Conservation (phyloP, 1,140 invertebrate species). For the Bombus huntii region DNA sequence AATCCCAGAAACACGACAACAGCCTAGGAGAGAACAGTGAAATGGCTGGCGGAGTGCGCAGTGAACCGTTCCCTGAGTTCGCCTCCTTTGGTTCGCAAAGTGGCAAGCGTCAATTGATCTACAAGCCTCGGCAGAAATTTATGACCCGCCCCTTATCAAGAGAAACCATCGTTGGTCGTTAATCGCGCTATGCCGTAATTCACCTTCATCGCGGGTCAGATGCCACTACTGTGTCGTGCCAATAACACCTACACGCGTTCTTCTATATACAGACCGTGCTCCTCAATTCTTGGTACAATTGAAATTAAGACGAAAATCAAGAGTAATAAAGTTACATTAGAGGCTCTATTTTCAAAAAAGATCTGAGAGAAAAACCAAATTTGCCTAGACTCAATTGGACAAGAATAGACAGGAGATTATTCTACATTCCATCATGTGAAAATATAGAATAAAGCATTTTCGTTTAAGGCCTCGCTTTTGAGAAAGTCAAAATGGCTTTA, state of each 20-base stretch:
- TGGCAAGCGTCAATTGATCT: conserved; percentile 25
- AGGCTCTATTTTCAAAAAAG: no score
- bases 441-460: no score
- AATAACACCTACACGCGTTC: not conserved
- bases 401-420: no score
- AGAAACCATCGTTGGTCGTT: conserved; percentile 39
- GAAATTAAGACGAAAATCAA: not conserved
- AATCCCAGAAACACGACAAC: conserved; percentile 40
- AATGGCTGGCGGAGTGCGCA: not conserved
- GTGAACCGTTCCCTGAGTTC: no score
- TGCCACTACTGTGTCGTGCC: conserved; percentile 8
- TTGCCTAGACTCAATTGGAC: no score
- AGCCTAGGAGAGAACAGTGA: not conserved
- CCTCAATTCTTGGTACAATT: not conserved
- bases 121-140: conserved; percentile 11
- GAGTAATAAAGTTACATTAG: not conserved
- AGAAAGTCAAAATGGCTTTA: no score
- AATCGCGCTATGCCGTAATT: conserved; percentile 48
- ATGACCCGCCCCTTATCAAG: conserved; percentile 23
- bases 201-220: conserved; percentile 43
- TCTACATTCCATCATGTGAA: no score
- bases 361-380: no score
- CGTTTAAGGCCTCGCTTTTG: no score
- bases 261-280: not conserved
- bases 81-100: not conserved